Evolutionary conservation across 2,113 vertebrate species (phyloP), one percentile per base, ranked within the genome.

Genomic region (Heteronetta atricapilla): DNA sequence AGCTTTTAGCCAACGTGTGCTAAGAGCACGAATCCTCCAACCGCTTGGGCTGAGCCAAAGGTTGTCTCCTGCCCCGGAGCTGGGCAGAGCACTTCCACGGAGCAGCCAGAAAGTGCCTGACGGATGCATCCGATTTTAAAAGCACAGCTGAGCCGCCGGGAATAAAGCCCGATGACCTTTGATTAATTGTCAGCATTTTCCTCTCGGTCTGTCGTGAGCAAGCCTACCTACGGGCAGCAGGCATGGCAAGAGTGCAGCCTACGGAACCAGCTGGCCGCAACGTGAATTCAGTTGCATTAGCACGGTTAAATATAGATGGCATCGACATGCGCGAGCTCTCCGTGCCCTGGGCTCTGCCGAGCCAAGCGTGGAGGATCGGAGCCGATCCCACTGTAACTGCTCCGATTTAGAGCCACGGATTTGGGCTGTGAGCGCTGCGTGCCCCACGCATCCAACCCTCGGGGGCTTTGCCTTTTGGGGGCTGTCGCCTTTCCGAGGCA

Each of bases 331-430:
- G 7, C 3, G 25, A 68, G 77, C 13, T 52, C 60, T 86, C 36
- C 72, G 46, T 67, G 80, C 72, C 22, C 38, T 4, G 56, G 42
- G 74, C 40, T 68, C 85, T 1, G 1, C 84, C 25, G 3, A 3
- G 60, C 44, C 19, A 3, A 52, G 58, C 8, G 50, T 17, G 10
- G 21, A 52, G 50, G 64, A 44, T 26, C 77, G 60, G 28, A 78
- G 17, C 50, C 16, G 3, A 53, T 52, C 48, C 67, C 21, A 7
- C 10, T 7, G 8, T 23, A 29, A 31, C 31, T 2, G 17, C 79
- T 80, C 40, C 11, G 1, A 14, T 80, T 75, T 9, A 15, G 31
- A 69, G 46, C 34, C 0, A 0, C 14, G 10, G 5, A 2, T 0
- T 17, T 44, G 50, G 22, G 59, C 55, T 63, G 18, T 3, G 42